Base-by-base conservation (phyloP, 2,888 invertebrate genomes). In the Aleiodes alternator region DNA sequence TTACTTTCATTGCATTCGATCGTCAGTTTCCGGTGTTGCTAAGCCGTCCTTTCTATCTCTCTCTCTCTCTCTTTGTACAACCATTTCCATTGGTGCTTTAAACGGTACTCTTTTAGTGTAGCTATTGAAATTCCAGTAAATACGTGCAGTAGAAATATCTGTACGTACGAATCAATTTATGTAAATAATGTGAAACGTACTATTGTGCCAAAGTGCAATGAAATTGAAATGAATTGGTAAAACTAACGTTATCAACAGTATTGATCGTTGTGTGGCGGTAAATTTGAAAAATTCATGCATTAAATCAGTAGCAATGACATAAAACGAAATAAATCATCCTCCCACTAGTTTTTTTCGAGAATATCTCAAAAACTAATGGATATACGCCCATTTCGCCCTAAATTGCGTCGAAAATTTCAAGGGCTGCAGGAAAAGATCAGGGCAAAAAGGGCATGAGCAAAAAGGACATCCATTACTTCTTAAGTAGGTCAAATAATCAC, bases 141-240 rank as follows among this genome's bases (percentile, higher is more conserved):
- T 79, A 79, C 61, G 43, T 73, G 69, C 78, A 79, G 82, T 79
- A 81, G 82, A 85, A 86, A 84, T 85, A 84, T 82, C 81, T 82
- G 76, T 80, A 74, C 80, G 79, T 82, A 81, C 84, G 83, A 85
- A 87, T 86, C 87, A 86, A 87, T 87, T 87, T 83, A 80, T 80
- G 82, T 82, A 84, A 87, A 87, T 86, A 86, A 86, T 84, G 81
- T 81, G 76, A 69, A 43, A n/a, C 23, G 64, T 48, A 16, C 16
- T 64, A 43, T 48, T 48, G 8, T 14, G 16, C 14, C 11, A 23
- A 43, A 61, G 55, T 59, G 34, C 59, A 34, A 59, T 69, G 14
- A 14, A 43, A 31, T 73, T 38, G 56, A 51, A 69, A 74, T 73
- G 59, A 57, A 69, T 74, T 43, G 68, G 69, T 12, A 61, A 53